phyloP scores from a whole-genome alignment of 2,797 vertebrate species.

The Acanthornis magna region DNA sequence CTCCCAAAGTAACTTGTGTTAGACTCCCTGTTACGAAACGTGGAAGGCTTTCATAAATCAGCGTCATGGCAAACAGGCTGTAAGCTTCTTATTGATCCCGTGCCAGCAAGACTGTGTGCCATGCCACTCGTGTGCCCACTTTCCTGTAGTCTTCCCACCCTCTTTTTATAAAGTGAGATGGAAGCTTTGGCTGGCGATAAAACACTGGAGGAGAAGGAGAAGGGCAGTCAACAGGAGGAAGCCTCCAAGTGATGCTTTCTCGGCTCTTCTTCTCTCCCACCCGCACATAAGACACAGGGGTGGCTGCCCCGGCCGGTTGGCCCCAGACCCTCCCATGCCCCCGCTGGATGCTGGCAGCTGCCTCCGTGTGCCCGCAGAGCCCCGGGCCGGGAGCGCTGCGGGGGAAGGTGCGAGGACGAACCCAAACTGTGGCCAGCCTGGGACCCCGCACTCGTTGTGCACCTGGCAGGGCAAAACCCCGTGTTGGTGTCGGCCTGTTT shows the following conservation, averaged over 20 bases:
- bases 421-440: not conserved
- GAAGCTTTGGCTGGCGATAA: not conserved
- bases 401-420: accelerated
- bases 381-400: not conserved
- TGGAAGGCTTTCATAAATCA: not conserved
- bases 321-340: not conserved
- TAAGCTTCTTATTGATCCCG: not conserved
- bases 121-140: not conserved
- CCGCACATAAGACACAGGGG: not conserved
- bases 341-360: not conserved
- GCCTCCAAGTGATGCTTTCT: not conserved
- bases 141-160: not conserved
- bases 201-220: not conserved
- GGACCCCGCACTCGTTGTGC: not conserved
- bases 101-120: not conserved
- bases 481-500: not conserved
- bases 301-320: not conserved
- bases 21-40: not conserved
- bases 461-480: not conserved
- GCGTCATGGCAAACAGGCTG: not conserved
- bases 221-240: not conserved
- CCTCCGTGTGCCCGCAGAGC: accelerated
- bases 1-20: not conserved
- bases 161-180: not conserved
- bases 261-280: not conserved